Conservation (phyloP, 64 coral and sea anemone genomes). For the Trachythela sp. region DNA sequence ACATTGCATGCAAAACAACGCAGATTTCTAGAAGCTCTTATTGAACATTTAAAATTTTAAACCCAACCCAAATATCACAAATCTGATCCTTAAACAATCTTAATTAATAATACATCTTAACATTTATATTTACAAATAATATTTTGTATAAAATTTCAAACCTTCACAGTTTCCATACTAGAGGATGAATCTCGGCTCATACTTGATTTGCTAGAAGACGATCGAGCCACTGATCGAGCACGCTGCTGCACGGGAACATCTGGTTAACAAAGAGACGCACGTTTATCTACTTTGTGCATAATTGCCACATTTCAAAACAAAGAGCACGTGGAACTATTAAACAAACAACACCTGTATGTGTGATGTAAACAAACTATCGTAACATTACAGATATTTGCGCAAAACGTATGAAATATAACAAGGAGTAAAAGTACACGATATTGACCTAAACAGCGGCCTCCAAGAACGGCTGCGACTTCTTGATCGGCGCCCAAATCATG, state of each 20-base stretch:
- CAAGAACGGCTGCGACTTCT: conserved; percentile 15
- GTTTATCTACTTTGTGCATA: background rate
- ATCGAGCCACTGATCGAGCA: background rate
- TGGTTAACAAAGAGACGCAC: background rate
- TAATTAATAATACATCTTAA: too few species aligned
- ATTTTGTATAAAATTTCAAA: background rate
- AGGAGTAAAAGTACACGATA: background rate
- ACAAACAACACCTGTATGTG: too few species aligned
- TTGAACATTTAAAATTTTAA: too few species aligned
- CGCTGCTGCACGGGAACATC: background rate
- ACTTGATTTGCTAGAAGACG: background rate
- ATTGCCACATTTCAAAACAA: background rate
- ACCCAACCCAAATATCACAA: too few species aligned
- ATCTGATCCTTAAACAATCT: too few species aligned
- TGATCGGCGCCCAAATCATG: conserved; percentile 8
- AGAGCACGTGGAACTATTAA: background rate
- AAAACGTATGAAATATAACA: background rate
- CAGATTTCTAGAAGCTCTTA: too few species aligned
- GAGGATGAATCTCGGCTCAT: background rate
- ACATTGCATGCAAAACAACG: too few species aligned
- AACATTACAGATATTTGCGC: too few species aligned
- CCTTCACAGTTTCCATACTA: background rate
- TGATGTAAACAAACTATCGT: too few species aligned
- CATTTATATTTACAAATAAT: too few species aligned
- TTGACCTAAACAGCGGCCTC: background rate